A percentile compares a stretch with the other conserved stretches of the same genome.
phyloP scores from a whole-genome alignment of 1,140 invertebrate genomes.

The Drosophila parvula region DNA sequence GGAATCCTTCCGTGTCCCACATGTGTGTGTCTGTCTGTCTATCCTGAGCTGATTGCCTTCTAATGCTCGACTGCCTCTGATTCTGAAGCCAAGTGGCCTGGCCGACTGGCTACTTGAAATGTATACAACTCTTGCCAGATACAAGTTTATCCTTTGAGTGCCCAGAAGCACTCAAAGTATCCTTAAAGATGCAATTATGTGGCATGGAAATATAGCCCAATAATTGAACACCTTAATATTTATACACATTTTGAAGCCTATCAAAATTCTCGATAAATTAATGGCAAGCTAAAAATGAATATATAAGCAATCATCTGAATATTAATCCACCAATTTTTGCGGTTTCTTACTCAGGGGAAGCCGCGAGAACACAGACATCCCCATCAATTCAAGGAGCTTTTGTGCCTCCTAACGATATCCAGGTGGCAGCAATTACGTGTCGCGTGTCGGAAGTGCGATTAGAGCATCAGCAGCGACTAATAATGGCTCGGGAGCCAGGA shows the following conservation, averaged over 20 bases:
- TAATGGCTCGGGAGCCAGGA: slow-evolving; percentile 26
- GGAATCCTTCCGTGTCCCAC: not conserved
- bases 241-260: not conserved
- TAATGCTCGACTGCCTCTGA: slow-evolving; percentile 36
- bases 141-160: slow-evolving; percentile 26
- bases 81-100: slow-evolving; percentile 32
- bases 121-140: slow-evolving; percentile 8
- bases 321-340: too few relatives aligned
- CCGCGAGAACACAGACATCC: not conserved
- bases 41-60: slow-evolving; percentile 34
- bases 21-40: not conserved
- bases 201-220: too few relatives aligned
- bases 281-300: not conserved
- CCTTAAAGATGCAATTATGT: slow-evolving; percentile 1
- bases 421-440: slow-evolving; percentile 47
- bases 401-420: slow-evolving; percentile 15
- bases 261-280: not conserved
- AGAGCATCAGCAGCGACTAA: slow-evolving; percentile 49
- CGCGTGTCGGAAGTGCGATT: slow-evolving; percentile 56
- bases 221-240: not conserved
- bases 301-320: not conserved
- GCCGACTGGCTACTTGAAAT: slow-evolving; percentile 30
- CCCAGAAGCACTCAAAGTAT: slow-evolving; percentile 13
- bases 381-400: slow-evolving; percentile 8
- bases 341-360: not conserved